Base-by-base conservation (phyloP, 2,888 invertebrate species). In the Exephanes ischioxanthus region DNA sequence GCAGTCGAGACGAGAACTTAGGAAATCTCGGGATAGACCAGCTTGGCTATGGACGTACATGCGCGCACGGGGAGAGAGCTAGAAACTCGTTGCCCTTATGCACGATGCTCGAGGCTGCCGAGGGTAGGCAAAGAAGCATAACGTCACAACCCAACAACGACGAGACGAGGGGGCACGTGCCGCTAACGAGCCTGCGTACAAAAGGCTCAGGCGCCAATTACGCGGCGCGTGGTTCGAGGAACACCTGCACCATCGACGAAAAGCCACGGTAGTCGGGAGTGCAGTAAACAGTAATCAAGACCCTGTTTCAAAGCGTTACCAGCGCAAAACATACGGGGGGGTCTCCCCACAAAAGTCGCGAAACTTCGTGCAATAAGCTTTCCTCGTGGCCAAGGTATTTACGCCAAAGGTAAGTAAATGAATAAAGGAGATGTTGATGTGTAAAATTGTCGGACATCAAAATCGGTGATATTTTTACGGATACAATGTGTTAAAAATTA, bases 181-280 rank as follows among this genome's bases (percentile, higher is more conserved):
- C 80, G 72, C 86, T 87, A 88, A 88, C 83, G 87, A 88, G 86
- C 88, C 80, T 70, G 79, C 61, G 83, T 61, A 83, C 86, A 86
- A 84, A 87, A 87, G 84, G 19, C 63, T 73, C 85, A 78, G 82
- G 75, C 72, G 61, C 86, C 88, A 86, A 87, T 86, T 85, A 87
- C 84, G 71, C 26, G 19, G 61, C 53, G 51, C 58, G 55, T 55
- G 70, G 22, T 53, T n/a, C 66, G 19, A 19, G 14, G 48, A 67
- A 16, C 19, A 55, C 6, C 22, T 9, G 22, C 55, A 22, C 19
- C 55, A 55, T 9, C 55, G 55, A 22, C 55, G 19, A 55, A 55
- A 55, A 22, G 55, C 55, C 9, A 55, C 19, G 9, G 9, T 9
- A 22, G 55, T 22, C 3, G 1, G 19, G 19, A 55, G 19, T 55